These are phyloP conservation scores for Esox masquinongy DNA, from an alignment of 2,797 vertebrate genomes.

Conservation along the genomic window DNA sequence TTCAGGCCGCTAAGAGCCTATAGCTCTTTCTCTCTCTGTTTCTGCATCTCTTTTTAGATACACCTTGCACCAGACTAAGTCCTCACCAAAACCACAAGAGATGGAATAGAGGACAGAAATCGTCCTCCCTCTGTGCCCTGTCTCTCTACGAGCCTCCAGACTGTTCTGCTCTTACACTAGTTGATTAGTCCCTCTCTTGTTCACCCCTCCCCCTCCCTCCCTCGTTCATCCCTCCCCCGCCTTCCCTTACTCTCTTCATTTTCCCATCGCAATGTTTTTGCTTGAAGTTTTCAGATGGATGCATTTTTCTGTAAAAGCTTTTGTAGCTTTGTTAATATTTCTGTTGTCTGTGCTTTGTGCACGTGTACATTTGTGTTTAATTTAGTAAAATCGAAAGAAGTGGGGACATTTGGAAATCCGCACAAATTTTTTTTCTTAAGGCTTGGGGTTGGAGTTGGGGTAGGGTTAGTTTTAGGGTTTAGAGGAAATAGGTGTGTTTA, in stretches of 20 bases:
- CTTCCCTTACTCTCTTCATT: not conserved
- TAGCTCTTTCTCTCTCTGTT: slow-evolving; percentile 7
- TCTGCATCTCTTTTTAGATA: slow-evolving; percentile 6
- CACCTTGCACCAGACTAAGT: not conserved
- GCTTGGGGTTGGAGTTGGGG: too few species aligned
- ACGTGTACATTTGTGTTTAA: not conserved
- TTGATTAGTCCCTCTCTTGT: slow-evolving; percentile 7
- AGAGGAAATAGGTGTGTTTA: too few species aligned
- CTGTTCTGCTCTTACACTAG: slow-evolving; percentile 5
- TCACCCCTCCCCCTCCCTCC: slow-evolving; percentile 3
- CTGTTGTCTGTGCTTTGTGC: not conserved
- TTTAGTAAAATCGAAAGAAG: not conserved
- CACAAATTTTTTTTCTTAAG: too few species aligned
- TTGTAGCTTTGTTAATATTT: not conserved
- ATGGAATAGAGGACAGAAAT: not conserved
- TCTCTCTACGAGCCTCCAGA: not conserved
- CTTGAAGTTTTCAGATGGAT: not conserved
- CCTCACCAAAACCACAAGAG: slow-evolving; percentile 10
- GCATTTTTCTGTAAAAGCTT: not conserved
- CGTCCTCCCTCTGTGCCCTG: not conserved
- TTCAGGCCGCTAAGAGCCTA: not conserved
- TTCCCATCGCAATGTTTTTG: slow-evolving; percentile 2
- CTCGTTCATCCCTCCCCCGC: too few species aligned
- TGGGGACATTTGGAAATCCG: too few species aligned
- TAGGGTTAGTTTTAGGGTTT: too few species aligned